Conservation (phyloP, 2,888 invertebrate genomes). For the Ligdia adustata region DNA sequence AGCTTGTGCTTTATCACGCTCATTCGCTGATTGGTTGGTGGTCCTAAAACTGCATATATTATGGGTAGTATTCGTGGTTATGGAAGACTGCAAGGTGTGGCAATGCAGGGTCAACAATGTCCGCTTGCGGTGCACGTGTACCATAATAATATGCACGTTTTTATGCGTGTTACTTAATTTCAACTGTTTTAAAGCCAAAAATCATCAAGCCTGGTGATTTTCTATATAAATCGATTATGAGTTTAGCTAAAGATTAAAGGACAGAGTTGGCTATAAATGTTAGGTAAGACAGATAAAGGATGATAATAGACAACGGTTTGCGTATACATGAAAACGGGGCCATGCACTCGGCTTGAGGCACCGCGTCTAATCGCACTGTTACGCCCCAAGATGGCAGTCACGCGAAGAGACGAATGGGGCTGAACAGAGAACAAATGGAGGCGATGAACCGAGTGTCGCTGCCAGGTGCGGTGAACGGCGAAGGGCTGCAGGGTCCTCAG, state of each 20-base stretch:
- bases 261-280: no score
- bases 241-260: no score
- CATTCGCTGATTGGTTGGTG: constrained; percentile 32
- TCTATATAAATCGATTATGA: no score
- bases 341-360: constrained; percentile 53
- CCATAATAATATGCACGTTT: no score
- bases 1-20: constrained; percentile 34
- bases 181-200: no score
- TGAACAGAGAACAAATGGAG: constrained; percentile 83
- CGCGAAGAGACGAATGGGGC: constrained; percentile 83
- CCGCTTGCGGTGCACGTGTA: constrained; percentile 16
- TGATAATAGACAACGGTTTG: constrained; percentile 37
- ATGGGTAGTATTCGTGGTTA: constrained; percentile 18
- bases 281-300: no score
- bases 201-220: no score
- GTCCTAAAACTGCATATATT: constrained; percentile 18
- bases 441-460: constrained; percentile 80
- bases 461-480: constrained; percentile 56
- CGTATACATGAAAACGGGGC: constrained; percentile 40
- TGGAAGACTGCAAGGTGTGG: constrained; percentile 13
- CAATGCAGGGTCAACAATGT: constrained; percentile 11
- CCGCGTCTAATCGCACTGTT: constrained; percentile 74
- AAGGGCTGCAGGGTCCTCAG: constrained; percentile 44
- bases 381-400: constrained; percentile 83
- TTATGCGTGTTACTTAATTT: no score